These are phyloP conservation scores for Trichoplax adhaerens DNA, from an alignment of 37 sponge, comb jelly and placozoan species.

Conservation along the genomic window DNA sequence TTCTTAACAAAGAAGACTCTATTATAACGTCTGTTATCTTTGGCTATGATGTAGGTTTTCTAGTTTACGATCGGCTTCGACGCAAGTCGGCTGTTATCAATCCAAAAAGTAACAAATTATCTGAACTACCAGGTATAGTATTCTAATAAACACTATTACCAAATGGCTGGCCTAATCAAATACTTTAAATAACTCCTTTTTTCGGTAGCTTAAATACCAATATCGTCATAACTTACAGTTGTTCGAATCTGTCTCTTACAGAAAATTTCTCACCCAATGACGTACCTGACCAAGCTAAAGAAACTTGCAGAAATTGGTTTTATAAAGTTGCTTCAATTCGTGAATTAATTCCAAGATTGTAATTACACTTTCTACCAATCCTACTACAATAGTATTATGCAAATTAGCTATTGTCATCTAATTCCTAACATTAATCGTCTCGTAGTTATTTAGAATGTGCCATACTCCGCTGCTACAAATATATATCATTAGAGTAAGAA, in stretches of 20 bases:
- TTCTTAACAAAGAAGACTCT: neutral
- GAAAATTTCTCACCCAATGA: constrained; percentile 78
- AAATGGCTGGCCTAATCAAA: too few relatives aligned
- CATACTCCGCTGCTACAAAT: too few relatives aligned
- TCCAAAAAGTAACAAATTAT: constrained; percentile 22
- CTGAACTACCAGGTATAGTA: constrained; percentile 37
- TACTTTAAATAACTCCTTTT: too few relatives aligned
- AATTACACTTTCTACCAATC: constrained; percentile 14
- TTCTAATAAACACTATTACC: too few relatives aligned
- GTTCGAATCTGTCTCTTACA: neutral
- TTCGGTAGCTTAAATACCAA: too few relatives aligned
- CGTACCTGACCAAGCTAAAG: constrained; percentile 86
- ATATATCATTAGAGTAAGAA: too few relatives aligned
- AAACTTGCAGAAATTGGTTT: constrained; percentile 97
- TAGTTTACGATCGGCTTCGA: constrained; percentile 75
- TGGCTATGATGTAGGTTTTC: constrained; percentile 23
- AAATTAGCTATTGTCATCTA: too few relatives aligned
- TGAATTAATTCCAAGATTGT: constrained; percentile 87
- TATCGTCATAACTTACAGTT: neutral
- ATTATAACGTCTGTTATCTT: neutral
- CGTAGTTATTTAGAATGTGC: too few relatives aligned
- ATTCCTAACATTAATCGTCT: too few relatives aligned
- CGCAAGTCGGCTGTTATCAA: constrained; percentile 48
- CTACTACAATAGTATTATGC: too few relatives aligned
- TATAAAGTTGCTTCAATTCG: constrained; percentile 94